Percentiles rank a stretch among this genome's conserved stretches.
phyloP scores from a whole-genome alignment of 2,888 invertebrate species.

The Drosophila crucigera region DNA sequence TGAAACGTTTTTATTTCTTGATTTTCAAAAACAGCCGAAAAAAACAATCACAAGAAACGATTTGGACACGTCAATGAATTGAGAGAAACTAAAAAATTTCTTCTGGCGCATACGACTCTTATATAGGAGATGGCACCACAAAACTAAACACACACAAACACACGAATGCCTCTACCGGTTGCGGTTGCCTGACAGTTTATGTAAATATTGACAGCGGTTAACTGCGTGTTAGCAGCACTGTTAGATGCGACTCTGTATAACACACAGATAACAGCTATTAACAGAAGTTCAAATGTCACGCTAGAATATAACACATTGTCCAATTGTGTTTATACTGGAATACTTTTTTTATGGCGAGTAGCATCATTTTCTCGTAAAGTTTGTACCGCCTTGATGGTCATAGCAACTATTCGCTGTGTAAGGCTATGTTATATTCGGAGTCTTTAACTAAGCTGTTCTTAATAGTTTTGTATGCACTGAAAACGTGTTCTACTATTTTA shows the following conservation, averaged over 20 bases:
- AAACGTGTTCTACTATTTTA: conserved; percentile 29
- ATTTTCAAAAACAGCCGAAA: neutral
- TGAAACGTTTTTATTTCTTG: neutral
- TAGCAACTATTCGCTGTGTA: too few relatives aligned
- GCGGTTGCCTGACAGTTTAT: conserved; percentile 9
- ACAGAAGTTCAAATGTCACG: conserved; percentile 60
- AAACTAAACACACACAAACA: conserved; percentile 3
- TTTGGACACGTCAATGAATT: conserved; percentile 50
- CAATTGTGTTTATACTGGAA: neutral
- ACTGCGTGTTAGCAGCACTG: conserved; percentile 30
- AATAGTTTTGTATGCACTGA: conserved; percentile 4
- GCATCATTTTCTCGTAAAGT: neutral
- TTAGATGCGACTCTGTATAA: conserved; percentile 2
- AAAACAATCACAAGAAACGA: conserved; percentile 22
- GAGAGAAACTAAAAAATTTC: conserved; percentile 64
- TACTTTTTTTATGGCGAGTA: neutral
- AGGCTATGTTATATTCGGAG: neutral
- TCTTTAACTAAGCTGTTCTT: neutral
- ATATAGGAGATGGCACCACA: conserved; percentile 48
- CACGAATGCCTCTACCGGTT: conserved; percentile 13
- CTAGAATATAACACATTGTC: conserved; percentile 9
- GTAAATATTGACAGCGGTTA: conserved; percentile 4
- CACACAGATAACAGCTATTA: conserved; percentile 19
- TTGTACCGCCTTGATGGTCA: neutral
- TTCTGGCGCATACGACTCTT: conserved; percentile 32